Evolutionary conservation across 2,797 vertebrate genomes (phyloP), one percentile per base, ranked within the genome.

Genomic region (Parambassis ranga): DNA sequence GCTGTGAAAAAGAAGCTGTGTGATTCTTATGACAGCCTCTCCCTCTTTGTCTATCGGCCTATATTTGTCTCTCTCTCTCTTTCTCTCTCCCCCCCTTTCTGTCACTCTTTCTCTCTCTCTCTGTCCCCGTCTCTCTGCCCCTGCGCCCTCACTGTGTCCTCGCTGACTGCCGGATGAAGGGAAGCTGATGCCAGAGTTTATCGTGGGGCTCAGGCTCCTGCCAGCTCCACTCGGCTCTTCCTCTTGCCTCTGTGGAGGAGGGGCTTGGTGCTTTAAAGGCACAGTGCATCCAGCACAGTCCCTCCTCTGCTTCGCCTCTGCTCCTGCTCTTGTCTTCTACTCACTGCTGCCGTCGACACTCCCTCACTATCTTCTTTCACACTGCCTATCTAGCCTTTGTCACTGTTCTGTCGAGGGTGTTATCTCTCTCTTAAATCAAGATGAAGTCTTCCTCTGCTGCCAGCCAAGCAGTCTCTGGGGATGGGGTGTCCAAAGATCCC

Each of bases 111-210:
- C 58, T 57, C 38, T 83, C 79, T 77, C 67, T 56, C 79, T 83
- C 75, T 22, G 30, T 82, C 85, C 63, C 77, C 39, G 65, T 84
- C 82, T 85, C 77, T 83, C 86, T 85, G 86, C 87, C 86, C 86
- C 86, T 71, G 77, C 71, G 49, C 86, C 75, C 87, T 88, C 78
- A 52, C 86, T 72, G 85, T 85, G 85, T 90, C 86, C 90, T 90
- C 86, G 35, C 86, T 82, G 87, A 92, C 90, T 92, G 91, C 80
- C 83, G 84, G 90, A 91, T 91, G 89, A 86, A 90, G 89, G 84
- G 87, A 89, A 90, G 90, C 91, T 92, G 92, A 92, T 91, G 90
- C 89, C 89, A 90, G 91, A 93, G 92, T 93, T 92, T 92, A 93
- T 92, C 77, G 85, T 85, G 87, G 87, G 86, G 89, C 90, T 92